phyloP scores from a whole-genome alignment of 2,797 vertebrate genomes.

The Enteromius treurensis region DNA sequence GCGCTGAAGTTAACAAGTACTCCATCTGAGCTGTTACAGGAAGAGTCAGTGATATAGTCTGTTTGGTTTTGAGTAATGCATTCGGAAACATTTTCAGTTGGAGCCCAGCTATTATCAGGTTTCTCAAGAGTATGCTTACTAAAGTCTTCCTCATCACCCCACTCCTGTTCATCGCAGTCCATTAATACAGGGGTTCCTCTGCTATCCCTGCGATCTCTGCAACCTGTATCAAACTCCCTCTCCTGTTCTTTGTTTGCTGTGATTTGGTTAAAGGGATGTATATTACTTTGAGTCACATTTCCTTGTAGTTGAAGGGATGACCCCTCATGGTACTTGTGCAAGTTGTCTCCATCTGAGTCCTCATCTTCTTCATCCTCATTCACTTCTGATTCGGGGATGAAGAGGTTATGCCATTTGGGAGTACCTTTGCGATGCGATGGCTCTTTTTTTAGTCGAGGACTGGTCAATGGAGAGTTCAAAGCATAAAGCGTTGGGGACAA shows the following conservation, averaged over 20 bases:
- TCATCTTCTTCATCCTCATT: constrained; percentile 83
- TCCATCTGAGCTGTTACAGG: constrained; percentile 93
- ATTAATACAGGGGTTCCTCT: constrained; percentile 73
- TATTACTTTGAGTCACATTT: constrained; percentile 75
- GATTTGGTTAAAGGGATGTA: constrained; percentile 64
- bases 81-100: constrained; percentile 71
- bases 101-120: constrained; percentile 75
- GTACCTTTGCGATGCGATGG: constrained; percentile 34
- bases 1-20: constrained; percentile 93
- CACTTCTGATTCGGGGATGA: constrained; percentile 79
- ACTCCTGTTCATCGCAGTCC: constrained; percentile 66
- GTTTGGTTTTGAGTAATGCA: constrained; percentile 78
- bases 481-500: constrained; percentile 61
- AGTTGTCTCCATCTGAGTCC: constrained; percentile 73
- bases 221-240: constrained; percentile 75
- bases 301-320: constrained; percentile 77
- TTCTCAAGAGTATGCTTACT: constrained; percentile 65
- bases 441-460: constrained; percentile 56
- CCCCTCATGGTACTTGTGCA: constrained; percentile 74
- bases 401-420: constrained; percentile 83
- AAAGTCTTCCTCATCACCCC: constrained; percentile 66
- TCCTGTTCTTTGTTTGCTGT: constrained; percentile 58
- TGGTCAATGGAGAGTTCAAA: neutral
- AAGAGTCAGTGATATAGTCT: constrained; percentile 88
- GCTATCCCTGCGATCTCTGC: constrained; percentile 62